Percentiles rank a stretch among this genome's conserved stretches.
phyloP scores from a whole-genome alignment of 2,888 invertebrate species.

The Trissolcus brochymenae region DNA sequence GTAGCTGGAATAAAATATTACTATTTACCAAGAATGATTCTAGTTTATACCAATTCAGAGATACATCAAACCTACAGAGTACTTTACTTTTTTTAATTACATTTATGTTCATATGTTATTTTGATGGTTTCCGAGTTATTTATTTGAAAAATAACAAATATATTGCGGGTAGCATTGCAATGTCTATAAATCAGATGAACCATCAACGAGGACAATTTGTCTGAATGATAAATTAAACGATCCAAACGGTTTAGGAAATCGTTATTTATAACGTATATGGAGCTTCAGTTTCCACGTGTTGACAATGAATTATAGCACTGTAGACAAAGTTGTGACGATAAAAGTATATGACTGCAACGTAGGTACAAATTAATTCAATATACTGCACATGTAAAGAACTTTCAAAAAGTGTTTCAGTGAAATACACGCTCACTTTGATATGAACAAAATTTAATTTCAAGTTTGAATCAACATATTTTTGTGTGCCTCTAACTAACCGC shows the following conservation, averaged over 20 bases:
- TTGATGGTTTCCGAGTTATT: too few relatives aligned
- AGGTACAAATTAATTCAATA: slow-evolving; percentile 40
- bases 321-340: slow-evolving; percentile 44
- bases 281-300: slow-evolving; percentile 34
- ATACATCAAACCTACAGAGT: too few relatives aligned
- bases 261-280: slow-evolving; percentile 36
- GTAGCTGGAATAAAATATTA: too few relatives aligned
- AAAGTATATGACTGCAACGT: slow-evolving; percentile 48
- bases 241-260: slow-evolving; percentile 27
- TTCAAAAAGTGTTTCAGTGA: slow-evolving; percentile 22
- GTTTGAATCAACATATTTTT: too few relatives aligned
- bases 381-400: slow-evolving; percentile 13
- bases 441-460: background rate
- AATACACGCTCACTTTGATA: too few relatives aligned
- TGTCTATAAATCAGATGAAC: background rate
- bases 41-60: too few relatives aligned
- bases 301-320: slow-evolving; percentile 32
- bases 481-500: too few relatives aligned
- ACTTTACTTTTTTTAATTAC: background rate
- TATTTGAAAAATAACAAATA: too few relatives aligned
- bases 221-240: slow-evolving; percentile 22
- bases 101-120: background rate
- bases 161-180: background rate
- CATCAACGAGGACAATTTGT: slow-evolving; percentile 20
- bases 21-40: too few relatives aligned